Percentiles rank a stretch among this genome's conserved stretches.
These are phyloP conservation scores for Macaria notata DNA, from an alignment of 2,888 invertebrate genomes.

Conservation along the genomic window DNA sequence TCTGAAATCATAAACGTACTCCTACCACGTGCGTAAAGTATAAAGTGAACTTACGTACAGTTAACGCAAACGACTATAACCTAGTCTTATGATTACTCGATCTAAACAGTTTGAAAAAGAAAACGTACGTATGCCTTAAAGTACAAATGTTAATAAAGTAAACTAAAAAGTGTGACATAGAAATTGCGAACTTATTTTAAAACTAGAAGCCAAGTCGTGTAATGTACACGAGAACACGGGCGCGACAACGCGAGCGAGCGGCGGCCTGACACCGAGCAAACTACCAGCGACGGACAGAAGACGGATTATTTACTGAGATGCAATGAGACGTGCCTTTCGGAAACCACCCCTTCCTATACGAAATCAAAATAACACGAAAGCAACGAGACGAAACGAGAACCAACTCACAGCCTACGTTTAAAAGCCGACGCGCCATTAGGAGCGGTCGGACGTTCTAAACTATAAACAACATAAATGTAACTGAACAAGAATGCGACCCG, in stretches of 20 bases:
- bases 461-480: conserved; percentile 58
- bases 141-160: conserved; percentile 68
- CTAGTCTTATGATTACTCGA: conserved; percentile 69
- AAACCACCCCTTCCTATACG: conserved; percentile 61
- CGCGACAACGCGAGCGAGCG: conserved; percentile 65
- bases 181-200: conserved; percentile 68
- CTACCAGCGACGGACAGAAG: conserved; percentile 76
- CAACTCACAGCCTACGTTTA: conserved; percentile 79
- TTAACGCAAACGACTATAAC: conserved; percentile 70
- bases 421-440: conserved; percentile 63
- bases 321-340: conserved; percentile 78
- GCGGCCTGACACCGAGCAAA: conserved; percentile 48
- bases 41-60: conserved; percentile 75
- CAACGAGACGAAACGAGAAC: conserved; percentile 73
- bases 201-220: conserved; percentile 76
- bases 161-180: conserved; percentile 62
- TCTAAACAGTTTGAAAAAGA: conserved; percentile 59
- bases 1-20: conserved; percentile 71
- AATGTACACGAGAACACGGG: conserved; percentile 68
- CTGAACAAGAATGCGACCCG: conserved; percentile 64
- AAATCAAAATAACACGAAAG: conserved; percentile 59
- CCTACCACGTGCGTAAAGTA: conserved; percentile 75
- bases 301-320: conserved; percentile 78
- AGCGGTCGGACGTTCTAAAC: conserved; percentile 58
- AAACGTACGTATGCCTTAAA: conserved; percentile 59